Evolutionary conservation across 2,797 vertebrate species (phyloP).

Genomic region (Florisuga fusca): DNA sequence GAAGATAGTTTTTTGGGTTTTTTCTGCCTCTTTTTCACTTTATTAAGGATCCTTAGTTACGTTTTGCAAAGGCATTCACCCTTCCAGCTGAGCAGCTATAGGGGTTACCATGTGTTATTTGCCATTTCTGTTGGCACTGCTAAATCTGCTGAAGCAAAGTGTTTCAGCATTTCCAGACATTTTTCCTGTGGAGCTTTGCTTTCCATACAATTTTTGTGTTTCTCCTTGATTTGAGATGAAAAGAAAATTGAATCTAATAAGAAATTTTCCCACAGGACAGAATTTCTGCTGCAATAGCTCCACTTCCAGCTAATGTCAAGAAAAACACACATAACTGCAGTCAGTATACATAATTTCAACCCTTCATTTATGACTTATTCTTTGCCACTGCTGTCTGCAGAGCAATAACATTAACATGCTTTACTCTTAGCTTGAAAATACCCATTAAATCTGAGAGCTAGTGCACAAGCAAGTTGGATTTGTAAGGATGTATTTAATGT

Average conservation of each 20-base stretch:
- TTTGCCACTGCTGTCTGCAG: slow-evolving; percentile 17
- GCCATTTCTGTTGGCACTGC: neutral
- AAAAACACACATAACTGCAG: neutral
- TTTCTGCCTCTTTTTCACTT: neutral
- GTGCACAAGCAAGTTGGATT: neutral
- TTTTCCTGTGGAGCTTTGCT: slow-evolving; percentile 43
- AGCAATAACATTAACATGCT: neutral
- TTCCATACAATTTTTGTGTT: slow-evolving; percentile 30
- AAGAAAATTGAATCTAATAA: slow-evolving; percentile 53
- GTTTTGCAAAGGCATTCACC: neutral
- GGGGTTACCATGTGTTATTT: neutral
- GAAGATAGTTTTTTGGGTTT: neutral
- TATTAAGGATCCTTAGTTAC: neutral
- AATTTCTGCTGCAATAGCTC: slow-evolving; percentile 12
- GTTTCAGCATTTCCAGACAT: slow-evolving; percentile 19
- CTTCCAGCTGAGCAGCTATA: neutral
- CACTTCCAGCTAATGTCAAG: neutral
- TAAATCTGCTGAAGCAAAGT: neutral
- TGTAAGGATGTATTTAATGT: neutral
- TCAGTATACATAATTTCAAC: neutral
- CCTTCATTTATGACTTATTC: neutral
- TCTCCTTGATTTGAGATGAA: slow-evolving; percentile 47
- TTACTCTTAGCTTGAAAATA: slow-evolving; percentile 8
- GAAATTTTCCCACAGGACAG: slow-evolving; percentile 40
- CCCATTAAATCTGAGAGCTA: neutral